Evolutionary conservation across 2,113 vertebrate species (phyloP), one percentile per base, ranked within the genome.

Genomic region (Eolophus roseicapilla): DNA sequence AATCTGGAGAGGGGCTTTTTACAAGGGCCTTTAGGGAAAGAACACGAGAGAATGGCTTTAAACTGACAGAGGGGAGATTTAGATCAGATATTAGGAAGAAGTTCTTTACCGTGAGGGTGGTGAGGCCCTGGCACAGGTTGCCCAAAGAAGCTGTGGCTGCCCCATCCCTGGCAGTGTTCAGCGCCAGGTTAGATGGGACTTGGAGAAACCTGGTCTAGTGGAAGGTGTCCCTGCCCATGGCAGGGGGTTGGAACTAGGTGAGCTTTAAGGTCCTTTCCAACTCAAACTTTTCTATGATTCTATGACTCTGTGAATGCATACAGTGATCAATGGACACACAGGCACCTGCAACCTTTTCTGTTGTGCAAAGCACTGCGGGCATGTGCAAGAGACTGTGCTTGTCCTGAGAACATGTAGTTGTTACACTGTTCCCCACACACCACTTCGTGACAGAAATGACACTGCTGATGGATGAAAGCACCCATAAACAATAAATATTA

Each of bases 401-500:
- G 6, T 13, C 43, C 81, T 4, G 18, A 49, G 69, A 53, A 5
- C 59, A 21, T 1, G 2, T 2, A 0, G 3, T 3, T 3, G 8
- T 13, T n/a, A 16, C 24, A 0, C 55, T 2, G 15, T 2, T 13
- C 0, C 11, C 60, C 63, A 4, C 4, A 1, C 23, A 0, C 59
- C 14, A 4, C 49, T 27, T 5, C 2, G 2, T 0, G 1, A 9
- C 28, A 33, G 47, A 11, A 39, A 10, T 2, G 11, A 3, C 41
- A 2, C 25, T 9, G 69, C 65, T 28, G 52, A 11, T 3, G 24
- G 44, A 49, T 6, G 9, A 17, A 39, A 0, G 6, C 27, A 19
- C 2, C 47, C 2, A 0, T 10, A 7, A 9, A 14, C 15, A 43
- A 9, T 1, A 2, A 24, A 2, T 0, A 4, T 1, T 3, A 6